These are phyloP conservation scores for Thinocorus orbignyianus DNA, from an alignment of 2,113 vertebrate genomes.

Conservation along the genomic window DNA sequence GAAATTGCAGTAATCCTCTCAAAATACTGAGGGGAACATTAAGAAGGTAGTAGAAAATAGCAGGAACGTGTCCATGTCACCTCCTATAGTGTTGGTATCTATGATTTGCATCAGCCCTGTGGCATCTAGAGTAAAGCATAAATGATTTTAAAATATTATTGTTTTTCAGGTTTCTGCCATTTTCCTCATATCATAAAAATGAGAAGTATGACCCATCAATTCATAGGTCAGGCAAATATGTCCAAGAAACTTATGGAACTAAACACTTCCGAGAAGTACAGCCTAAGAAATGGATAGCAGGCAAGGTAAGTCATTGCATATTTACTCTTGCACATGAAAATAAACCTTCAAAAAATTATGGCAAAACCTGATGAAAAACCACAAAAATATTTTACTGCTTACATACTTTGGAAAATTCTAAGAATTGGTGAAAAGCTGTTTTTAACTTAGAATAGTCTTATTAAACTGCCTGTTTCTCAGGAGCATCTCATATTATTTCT, in stretches of 20 bases:
- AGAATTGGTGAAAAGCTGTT: not conserved
- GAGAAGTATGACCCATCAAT: conserved; percentile 70
- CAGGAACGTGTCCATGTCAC: not conserved
- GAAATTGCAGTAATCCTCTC: not conserved
- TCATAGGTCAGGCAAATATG: conserved; percentile 69
- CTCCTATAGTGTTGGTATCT: not conserved
- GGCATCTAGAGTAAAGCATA: not conserved
- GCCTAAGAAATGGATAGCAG: conserved; percentile 69
- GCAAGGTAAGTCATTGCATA: conserved; percentile 71
- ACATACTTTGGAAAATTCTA: not conserved
- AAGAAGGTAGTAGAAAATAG: not conserved
- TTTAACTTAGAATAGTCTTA: not conserved
- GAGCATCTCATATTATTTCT: not conserved
- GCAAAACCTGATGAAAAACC: not conserved
- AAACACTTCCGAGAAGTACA: conserved; percentile 79
- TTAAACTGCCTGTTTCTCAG: not conserved
- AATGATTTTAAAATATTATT: conserved; percentile 6
- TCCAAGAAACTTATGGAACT: conserved; percentile 45
- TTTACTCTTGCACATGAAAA: not conserved
- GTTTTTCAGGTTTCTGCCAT: conserved; percentile 81
- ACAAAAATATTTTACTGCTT: not conserved
- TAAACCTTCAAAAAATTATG: not conserved
- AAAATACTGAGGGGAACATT: not conserved
- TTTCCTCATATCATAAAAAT: conserved; percentile 73
- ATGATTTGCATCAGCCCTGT: not conserved